Evolutionary conservation across 92 coral and sea anemone species (phyloP), one percentile per base, ranked within the genome.

Genomic region (Isaurus tuberculatus): DNA sequence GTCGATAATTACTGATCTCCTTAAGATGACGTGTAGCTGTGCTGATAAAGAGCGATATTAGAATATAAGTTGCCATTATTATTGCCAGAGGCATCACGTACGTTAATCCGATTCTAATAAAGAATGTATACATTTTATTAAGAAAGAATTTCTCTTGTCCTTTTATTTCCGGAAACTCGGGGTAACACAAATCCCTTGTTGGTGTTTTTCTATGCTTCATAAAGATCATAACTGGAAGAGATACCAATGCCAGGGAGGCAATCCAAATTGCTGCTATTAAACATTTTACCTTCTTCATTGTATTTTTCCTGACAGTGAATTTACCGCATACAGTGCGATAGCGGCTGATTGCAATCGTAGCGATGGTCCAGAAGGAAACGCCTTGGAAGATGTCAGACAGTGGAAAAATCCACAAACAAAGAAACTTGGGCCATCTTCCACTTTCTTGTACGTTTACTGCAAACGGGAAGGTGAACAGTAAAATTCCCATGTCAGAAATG

Each of bases 311-410:
- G 3, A 44, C 10, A 6, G 1, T 72, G 19, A 72, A 72, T n/a
- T 44, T 57, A 1, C 79, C 79, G 30, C 63, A 23, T 26, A 72
- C 79, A 1, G 79, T 42, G 17, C 79, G 79, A 26, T 46, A 72
- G 8, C 79, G 79, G 28, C 79, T 72, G 19, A 72, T 26, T 3
- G 79, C 79, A 37, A 72, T 46, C 0, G 79, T 40, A 0, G 79
- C 49, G 48, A 72, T 48, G 5, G 79, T 72, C 79, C 79, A 72
- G 16, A 72, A 46, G 17, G 79, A 72, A 9, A 72, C 79, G 0
- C 79, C 79, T 72, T 72, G 79, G 36, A 72, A 72, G 61, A 72
- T 46, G n/a, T 72, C 79, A n/a, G 79, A 72, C 22, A 72, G 8
- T 8, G 79, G 79, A 0, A 44, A 72, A 46, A 72, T 2, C 15